Percentiles rank a stretch among this genome's conserved stretches.
Evolutionary conservation across 2,888 invertebrate genomes (phyloP).

Genomic region (Catocala sponsa): DNA sequence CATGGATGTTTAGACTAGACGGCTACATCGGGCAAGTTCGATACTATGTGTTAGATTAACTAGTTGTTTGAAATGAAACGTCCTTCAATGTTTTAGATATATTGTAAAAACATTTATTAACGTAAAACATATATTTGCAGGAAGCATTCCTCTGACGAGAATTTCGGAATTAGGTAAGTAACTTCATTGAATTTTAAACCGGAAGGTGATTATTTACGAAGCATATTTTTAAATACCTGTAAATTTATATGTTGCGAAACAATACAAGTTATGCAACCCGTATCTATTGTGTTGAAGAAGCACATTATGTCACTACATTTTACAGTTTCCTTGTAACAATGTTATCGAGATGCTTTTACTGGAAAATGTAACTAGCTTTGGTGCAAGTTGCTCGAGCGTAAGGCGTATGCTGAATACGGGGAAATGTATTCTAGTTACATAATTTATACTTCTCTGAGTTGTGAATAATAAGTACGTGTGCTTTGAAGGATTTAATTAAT

Average conservation of each 20-base stretch:
- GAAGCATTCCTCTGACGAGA: constrained; percentile 88
- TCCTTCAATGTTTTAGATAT: constrained; percentile 17
- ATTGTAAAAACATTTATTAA: constrained; percentile 15
- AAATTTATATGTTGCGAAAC: not conserved
- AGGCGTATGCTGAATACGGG: constrained; percentile 14
- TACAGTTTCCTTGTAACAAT: constrained; percentile 28
- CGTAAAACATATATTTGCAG: constrained; percentile 62
- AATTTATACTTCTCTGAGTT: too few relatives aligned
- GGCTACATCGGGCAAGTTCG: constrained; percentile 10
- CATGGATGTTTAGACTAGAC: constrained; percentile 49
- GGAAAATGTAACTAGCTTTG: constrained; percentile 25
- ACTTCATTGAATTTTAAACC: constrained; percentile 10
- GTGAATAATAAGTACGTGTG: too few relatives aligned
- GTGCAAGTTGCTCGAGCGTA: constrained; percentile 36
- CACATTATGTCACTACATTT: too few relatives aligned
- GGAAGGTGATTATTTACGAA: constrained; percentile 1
- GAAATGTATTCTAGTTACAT: constrained; percentile 4
- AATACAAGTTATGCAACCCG: not conserved
- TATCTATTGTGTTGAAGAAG: constrained; percentile 1
- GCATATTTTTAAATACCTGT: too few relatives aligned
- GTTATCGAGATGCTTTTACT: constrained; percentile 24
- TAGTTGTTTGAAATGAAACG: constrained; percentile 25
- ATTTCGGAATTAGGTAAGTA: constrained; percentile 87
- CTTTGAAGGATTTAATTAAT: too few relatives aligned
- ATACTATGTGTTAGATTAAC: constrained; percentile 34